phyloP scores from a whole-genome alignment of 2,797 vertebrate genomes.

The Ammospiza maritima region DNA sequence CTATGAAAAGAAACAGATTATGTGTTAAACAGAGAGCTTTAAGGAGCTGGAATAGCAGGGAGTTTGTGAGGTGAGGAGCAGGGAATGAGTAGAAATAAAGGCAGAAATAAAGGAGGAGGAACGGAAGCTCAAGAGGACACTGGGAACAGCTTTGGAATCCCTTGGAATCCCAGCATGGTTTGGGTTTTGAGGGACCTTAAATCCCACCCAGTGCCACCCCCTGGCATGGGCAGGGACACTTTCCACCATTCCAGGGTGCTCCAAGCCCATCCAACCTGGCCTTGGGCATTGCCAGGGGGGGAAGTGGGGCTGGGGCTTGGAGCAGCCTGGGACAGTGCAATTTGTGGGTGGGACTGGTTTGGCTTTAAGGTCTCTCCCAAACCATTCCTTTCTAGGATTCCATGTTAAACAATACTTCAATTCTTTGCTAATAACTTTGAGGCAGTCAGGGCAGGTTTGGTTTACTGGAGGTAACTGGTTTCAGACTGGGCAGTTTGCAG shows the following conservation, averaged over 20 bases:
- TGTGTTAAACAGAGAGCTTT: background rate
- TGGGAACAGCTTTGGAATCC: background rate
- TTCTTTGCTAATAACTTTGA: background rate
- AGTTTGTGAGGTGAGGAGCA: background rate
- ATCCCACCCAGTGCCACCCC: accelerated
- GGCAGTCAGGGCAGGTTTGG: background rate
- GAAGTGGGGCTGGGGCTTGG: background rate
- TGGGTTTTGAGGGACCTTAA: background rate
- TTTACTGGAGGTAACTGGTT: background rate
- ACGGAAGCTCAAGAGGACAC: background rate
- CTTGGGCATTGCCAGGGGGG: background rate
- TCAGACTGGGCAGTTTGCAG: background rate
- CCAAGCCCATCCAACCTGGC: background rate
- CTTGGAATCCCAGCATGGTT: background rate
- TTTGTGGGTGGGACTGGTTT: background rate
- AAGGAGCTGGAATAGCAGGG: background rate
- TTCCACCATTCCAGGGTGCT: accelerated
- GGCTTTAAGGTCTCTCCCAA: background rate
- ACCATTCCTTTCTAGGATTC: background rate
- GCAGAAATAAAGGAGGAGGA: background rate
- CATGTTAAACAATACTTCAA: accelerated
- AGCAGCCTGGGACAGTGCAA: background rate
- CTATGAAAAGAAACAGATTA: background rate
- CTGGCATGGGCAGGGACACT: background rate
- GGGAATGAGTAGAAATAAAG: background rate